Percentiles rank a stretch among this genome's conserved stretches.
phyloP scores from a whole-genome alignment of 2,888 invertebrate genomes.

The Trissolcus brochymenae region DNA sequence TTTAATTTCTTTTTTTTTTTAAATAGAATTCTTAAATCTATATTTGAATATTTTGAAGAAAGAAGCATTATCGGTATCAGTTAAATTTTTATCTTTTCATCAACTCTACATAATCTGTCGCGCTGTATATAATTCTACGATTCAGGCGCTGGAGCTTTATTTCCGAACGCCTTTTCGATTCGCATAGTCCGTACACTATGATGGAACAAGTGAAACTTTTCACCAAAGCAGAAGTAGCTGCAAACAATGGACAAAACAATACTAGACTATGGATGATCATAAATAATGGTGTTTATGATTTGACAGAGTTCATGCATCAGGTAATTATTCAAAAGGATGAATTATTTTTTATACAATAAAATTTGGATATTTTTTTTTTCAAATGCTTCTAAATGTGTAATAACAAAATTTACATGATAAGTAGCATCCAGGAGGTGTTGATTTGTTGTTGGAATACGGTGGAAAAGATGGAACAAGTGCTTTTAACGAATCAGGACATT shows the following conservation, averaged over 20 bases:
- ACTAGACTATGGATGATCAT: conserved; percentile 81
- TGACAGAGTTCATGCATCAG: conserved; percentile 81
- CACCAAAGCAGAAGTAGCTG: conserved; percentile 78
- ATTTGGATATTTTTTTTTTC: not conserved
- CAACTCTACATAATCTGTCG: not conserved
- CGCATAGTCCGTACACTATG: conserved; percentile 4
- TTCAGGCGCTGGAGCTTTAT: not conserved
- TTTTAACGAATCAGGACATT: conserved; percentile 83
- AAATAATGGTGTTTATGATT: conserved; percentile 83
- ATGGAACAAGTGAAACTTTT: conserved; percentile 22
- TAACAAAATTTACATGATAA: not conserved
- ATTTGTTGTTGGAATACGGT: conserved; percentile 81
- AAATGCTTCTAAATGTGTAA: not conserved
- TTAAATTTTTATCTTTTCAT: not conserved
- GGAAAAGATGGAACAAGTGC: conserved; percentile 83
- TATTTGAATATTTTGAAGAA: not conserved
- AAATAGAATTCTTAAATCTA: no score
- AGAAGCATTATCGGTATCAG: not conserved
- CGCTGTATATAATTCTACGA: not conserved
- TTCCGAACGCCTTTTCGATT: not conserved
- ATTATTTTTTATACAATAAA: not conserved
- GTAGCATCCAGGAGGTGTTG: conserved; percentile 85
- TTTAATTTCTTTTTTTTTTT: no score
- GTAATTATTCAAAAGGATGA: conserved; percentile 71
- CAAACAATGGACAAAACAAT: conserved; percentile 79